Conservation (phyloP, 2,113 vertebrate genomes). For the Pelusios castaneus region DNA sequence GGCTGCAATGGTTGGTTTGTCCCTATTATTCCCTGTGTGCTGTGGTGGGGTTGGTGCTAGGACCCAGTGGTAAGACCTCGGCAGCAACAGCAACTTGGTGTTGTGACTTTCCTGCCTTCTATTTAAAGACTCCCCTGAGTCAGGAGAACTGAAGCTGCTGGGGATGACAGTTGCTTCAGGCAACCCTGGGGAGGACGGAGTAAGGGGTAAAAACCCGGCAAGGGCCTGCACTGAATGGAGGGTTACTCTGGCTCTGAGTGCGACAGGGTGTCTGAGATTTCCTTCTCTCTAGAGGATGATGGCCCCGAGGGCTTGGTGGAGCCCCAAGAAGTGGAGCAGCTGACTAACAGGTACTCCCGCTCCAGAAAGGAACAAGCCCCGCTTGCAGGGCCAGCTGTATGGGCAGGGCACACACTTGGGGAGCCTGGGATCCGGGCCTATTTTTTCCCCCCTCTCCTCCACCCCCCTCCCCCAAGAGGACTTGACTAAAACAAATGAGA, state of each 20-base stretch:
- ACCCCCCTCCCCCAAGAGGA: not conserved
- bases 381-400: not conserved
- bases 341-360: constrained; percentile 83
- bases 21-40: not conserved
- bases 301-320: constrained; percentile 70
- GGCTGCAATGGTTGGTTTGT: not conserved
- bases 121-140: constrained; percentile 91
- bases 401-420: not conserved
- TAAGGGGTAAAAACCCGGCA: constrained; percentile 64
- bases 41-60: constrained; percentile 35
- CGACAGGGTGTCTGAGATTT: constrained; percentile 74
- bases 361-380: not conserved
- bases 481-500: not conserved
- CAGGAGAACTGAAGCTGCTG: constrained; percentile 78
- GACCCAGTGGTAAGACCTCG: constrained; percentile 57
- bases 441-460: too few relatives aligned
- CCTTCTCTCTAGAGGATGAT: constrained; percentile 73
- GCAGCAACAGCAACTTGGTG: constrained; percentile 50
- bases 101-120: constrained; percentile 76
- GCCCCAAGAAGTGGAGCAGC: constrained; percentile 82
- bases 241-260: constrained; percentile 50
- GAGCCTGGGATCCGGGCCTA: not conserved
- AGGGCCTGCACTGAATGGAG: constrained; percentile 66
- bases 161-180: constrained; percentile 74
- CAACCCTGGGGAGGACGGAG: constrained; percentile 66